Evolutionary conservation across 2,888 invertebrate genomes (phyloP), one percentile per base, ranked within the genome.

Genomic region (Glyphotaelius pellucidus): DNA sequence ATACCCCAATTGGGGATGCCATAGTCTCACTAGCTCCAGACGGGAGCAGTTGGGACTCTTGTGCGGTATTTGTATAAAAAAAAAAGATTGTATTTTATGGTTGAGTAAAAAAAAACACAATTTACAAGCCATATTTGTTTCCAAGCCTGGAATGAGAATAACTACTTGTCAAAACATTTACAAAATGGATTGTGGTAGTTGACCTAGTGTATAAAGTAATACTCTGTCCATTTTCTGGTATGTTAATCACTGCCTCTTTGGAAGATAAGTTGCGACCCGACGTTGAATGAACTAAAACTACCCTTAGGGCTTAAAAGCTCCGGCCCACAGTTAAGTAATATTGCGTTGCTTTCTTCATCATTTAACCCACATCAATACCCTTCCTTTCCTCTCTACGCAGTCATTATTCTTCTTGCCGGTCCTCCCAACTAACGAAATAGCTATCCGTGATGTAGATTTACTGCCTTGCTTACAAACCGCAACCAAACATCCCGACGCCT

Each of bases 361-460:
- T 86, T 86, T 86, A 38, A 86, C 86, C 86, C 86, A 42, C 86
- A 86, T 86, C 86, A 86, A 86, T 86, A 86, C 42, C 86, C 42
- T 86, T 86, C 47, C 86, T 86, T 30, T 52, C 52, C 86, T 42
- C 86, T 86, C 31, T 47, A 30, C 86, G 38, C 86, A 30, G 52
- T 30, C 86, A 86, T 86, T 86, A 86, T 86, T 86, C 86, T 86
- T 86, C 52, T 12, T 31, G n/a, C 86, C 42, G 42, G 47, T 42
- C 42, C 86, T 42, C 42, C 35, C 30, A 42, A 15, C 86, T 15
- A 42, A 42, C 86, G 38, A 84, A 84, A 84, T 84, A 86, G 42
- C 86, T 47, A 86, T 86, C 14, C n/a, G 32, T 47, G 86, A 42
- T 35, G 86, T 86, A 30, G 86, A 86, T 86, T 86, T 86, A 86